Conservation (phyloP, 1,140 invertebrate genomes). For the Drosophila sucinea region DNA sequence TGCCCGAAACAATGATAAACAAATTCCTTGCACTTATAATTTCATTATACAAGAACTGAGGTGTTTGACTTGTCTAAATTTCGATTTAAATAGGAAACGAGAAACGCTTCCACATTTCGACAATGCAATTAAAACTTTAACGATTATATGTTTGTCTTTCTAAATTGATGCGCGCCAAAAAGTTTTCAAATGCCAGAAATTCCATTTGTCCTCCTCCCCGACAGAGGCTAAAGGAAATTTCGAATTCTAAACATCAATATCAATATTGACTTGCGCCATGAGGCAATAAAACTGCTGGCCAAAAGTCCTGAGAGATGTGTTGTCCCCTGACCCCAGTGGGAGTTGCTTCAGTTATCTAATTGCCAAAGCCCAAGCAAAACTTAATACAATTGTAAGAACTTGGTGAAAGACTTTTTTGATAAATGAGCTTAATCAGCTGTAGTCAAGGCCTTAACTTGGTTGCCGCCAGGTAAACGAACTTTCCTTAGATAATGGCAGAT, state of each 20-base stretch:
- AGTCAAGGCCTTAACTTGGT: conserved; percentile 27
- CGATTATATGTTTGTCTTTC: conserved; percentile 65
- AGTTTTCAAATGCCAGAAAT: conserved; percentile 51
- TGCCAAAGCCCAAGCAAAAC: conserved; percentile 23
- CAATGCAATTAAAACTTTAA: conserved; percentile 71
- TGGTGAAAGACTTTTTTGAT: conserved; percentile 47
- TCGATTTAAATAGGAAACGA: conserved; percentile 39
- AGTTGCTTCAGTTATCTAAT: background rate
- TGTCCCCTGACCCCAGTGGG: too few species aligned
- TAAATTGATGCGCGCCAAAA: conserved; percentile 50
- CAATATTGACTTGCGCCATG: conserved; percentile 57
- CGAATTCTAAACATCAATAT: conserved; percentile 54
- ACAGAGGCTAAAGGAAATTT: conserved; percentile 19
- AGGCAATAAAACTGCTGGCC: conserved; percentile 18
- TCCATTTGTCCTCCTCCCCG: conserved; percentile 11
- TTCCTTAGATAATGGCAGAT: background rate
- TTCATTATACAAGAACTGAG: background rate
- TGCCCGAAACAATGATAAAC: background rate
- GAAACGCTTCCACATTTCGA: conserved; percentile 32
- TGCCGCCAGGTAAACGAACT: conserved; percentile 1
- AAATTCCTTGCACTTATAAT: background rate
- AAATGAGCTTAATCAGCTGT: conserved; percentile 71
- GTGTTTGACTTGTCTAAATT: conserved; percentile 14
- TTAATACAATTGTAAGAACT: conserved; percentile 9
- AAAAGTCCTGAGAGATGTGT: background rate